These are phyloP conservation scores for Chirona hameri DNA, from an alignment of 2,888 invertebrate genomes.

Conservation along the genomic window DNA sequence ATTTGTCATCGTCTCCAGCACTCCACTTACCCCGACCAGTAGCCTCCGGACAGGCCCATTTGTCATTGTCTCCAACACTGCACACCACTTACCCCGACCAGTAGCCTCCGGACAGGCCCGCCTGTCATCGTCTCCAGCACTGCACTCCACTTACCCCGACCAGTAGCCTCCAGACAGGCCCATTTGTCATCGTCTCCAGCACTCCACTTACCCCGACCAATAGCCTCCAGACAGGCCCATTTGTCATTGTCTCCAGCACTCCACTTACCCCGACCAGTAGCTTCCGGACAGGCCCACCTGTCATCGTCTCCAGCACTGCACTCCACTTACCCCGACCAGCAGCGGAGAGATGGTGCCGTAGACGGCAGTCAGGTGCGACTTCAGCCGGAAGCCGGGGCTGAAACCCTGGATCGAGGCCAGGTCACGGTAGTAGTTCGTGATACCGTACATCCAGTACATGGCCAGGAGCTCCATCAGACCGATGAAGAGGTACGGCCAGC, in stretches of 20 bases:
- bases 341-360: conserved; percentile 53
- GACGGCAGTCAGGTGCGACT: conserved; percentile 58
- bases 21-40: not conserved
- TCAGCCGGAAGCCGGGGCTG: conserved; percentile 44
- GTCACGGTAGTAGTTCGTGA: conserved; percentile 47
- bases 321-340: not conserved
- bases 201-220: not conserved
- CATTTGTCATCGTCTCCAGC: not conserved
- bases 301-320: not conserved
- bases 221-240: not conserved
- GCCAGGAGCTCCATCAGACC: conserved; percentile 57
- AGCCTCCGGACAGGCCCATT: not conserved
- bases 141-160: not conserved
- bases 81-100: not conserved
- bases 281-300: not conserved
- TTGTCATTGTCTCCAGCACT: not conserved
- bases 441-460: conserved; percentile 54
- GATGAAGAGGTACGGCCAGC: conserved; percentile 75
- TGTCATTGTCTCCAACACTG: not conserved
- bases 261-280: not conserved
- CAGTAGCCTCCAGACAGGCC: not conserved
- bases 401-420: conserved; percentile 46
- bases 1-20: not conserved
- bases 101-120: not conserved
- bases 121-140: not conserved